Evolutionary conservation across 2,888 invertebrate genomes (phyloP).

Genomic region (Sphaeridia pumilis): DNA sequence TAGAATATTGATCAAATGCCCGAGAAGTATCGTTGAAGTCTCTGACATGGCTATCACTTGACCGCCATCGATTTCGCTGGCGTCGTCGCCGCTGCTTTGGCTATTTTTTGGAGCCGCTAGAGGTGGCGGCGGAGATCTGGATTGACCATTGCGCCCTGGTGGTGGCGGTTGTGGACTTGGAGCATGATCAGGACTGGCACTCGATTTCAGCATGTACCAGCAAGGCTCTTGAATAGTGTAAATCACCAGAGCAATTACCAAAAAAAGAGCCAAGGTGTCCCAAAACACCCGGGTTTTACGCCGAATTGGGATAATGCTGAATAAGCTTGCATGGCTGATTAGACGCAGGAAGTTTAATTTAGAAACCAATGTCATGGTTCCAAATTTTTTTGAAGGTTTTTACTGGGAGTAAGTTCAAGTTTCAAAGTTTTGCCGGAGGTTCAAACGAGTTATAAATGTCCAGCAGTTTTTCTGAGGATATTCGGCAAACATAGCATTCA

Average conservation of each 20-base stretch:
- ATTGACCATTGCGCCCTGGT: background rate
- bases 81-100: background rate
- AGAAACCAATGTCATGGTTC: background rate
- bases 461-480: too few relatives aligned
- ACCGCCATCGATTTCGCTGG: background rate
- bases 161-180: background rate
- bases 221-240: background rate
- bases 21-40: background rate
- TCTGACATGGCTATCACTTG: background rate
- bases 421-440: too few relatives aligned
- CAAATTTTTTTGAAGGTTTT: too few relatives aligned
- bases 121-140: background rate
- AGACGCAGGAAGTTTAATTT: background rate
- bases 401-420: too few relatives aligned
- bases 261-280: background rate
- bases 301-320: background rate
- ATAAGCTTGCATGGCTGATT: background rate
- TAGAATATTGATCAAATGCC: background rate
- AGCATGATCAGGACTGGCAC: too few relatives aligned
- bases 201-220: too few relatives aligned
- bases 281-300: background rate
- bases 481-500: too few relatives aligned
- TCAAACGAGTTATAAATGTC: too few relatives aligned
- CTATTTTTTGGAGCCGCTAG: background rate
- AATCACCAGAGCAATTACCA: background rate